Percentiles rank a stretch among this genome's conserved stretches.
phyloP scores from a whole-genome alignment of 1,140 invertebrate species.

The Drosophila grimshawi region DNA sequence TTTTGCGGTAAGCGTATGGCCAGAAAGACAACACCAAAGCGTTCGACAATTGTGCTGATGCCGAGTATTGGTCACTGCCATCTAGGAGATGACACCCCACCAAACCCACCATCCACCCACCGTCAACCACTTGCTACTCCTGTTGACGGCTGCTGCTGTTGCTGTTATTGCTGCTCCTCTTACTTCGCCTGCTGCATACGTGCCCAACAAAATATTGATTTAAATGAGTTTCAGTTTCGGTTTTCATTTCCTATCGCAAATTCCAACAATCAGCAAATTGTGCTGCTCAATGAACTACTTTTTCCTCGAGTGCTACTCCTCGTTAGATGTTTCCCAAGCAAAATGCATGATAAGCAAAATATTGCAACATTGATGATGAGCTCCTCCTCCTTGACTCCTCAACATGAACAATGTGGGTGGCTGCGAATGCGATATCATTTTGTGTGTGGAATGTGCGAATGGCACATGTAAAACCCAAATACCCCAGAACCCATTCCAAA shows the following conservation, averaged over 20 bases:
- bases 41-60: constrained; percentile 77
- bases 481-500: constrained; percentile 6
- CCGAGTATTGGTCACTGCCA: constrained; percentile 38
- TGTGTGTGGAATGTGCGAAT: constrained; percentile 7
- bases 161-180: constrained; percentile 13
- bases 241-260: constrained; percentile 81
- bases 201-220: constrained; percentile 83
- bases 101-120: constrained; percentile 23
- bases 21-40: constrained; percentile 54
- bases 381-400: constrained; percentile 34
- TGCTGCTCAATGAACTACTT: constrained; percentile 80
- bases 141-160: constrained; percentile 15
- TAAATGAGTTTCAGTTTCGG: constrained; percentile 82
- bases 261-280: constrained; percentile 81
- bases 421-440: constrained; percentile 44
- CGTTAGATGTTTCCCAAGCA: constrained; percentile 66
- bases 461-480: background rate
- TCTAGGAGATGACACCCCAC: background rate
- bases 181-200: constrained; percentile 51
- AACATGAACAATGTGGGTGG: constrained; percentile 18
- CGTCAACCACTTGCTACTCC: constrained; percentile 19
- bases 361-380: constrained; percentile 80
- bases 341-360: constrained; percentile 82
- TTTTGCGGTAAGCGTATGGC: constrained; percentile 67
- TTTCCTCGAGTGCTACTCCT: constrained; percentile 62